Base-by-base conservation (phyloP, 1,140 invertebrate genomes). In the Scaptomyza graminum region DNA sequence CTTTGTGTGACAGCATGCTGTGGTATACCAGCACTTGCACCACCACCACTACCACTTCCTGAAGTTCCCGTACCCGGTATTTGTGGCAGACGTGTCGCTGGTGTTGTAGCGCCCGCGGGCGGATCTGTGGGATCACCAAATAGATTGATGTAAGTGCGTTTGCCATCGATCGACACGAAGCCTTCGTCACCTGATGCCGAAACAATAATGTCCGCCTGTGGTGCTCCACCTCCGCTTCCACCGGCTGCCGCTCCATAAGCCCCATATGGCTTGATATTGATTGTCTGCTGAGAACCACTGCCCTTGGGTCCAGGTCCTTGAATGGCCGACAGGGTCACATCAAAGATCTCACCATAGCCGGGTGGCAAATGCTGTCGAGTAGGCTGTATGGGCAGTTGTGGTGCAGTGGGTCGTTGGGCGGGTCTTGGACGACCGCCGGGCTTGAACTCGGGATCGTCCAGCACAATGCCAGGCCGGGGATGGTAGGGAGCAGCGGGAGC, bases 101-200 rank as follows among this genome's bases (percentile, higher is more conserved):
- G 69, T 4, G 78, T 77, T 37, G 82, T 76, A 28, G 81, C 69
- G 39, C 76, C 73, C 15, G 74, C 72, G 84, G 65, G 92, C 61
- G 74, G 80, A 91, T 88, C 93, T 93, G 92, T 90, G 11, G 93
- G 92, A 74, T 94, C 94, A 64, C 95, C 95, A 88, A 97, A 96
- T 3, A 97, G 92, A 92, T 97, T 97, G 65, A 98, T 93, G 91
- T 97, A 97, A 2, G 96, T 97, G 77, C 96, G 93, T 91, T 97
- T 96, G 25, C 97, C 97, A 87, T 98, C 97, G 63, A 98, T 98
- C n/a, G 96, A 97, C 4, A 98, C 97, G 91, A 97, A 97, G 56
- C 96, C 95, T 80, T 97, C 95, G 57, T 95, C 94, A 41, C 95
- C 95, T 18, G 95, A 94, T 7, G 96, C 94, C 1, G 95, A 95